Percentiles rank a stretch among this genome's conserved stretches.
phyloP scores from a whole-genome alignment of 2,797 vertebrate genomes.

The Stomatorhinus walkeri region DNA sequence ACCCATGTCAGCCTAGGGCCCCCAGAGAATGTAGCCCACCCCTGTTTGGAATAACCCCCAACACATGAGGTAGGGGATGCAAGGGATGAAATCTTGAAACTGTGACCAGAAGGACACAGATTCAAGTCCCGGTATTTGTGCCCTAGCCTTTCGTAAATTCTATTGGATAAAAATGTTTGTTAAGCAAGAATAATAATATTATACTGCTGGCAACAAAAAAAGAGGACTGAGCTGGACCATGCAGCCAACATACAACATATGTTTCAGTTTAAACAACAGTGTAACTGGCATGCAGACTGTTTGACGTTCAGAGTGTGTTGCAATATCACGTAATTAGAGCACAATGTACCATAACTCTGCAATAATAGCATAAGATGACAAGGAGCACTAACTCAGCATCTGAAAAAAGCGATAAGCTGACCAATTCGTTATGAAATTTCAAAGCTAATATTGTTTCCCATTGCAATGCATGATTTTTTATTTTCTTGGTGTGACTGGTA shows the following conservation, averaged over 20 bases:
- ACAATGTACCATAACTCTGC: slow-evolving; percentile 1
- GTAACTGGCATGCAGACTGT: neutral
- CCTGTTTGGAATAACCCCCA: neutral
- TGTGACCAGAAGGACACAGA: neutral
- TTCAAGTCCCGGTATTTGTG: neutral
- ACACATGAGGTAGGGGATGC: neutral
- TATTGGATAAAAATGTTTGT: neutral
- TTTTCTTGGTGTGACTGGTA: neutral
- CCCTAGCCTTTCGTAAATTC: neutral
- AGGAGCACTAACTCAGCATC: neutral
- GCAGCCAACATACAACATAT: neutral
- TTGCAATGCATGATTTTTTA: neutral
- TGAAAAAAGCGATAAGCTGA: neutral
- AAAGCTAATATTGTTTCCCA: neutral
- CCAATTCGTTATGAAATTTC: neutral
- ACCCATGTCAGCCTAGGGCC: neutral
- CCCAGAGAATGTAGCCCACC: neutral
- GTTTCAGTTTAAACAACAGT: slow-evolving; percentile 2
- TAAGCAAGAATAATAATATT: neutral
- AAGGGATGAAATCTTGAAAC: neutral
- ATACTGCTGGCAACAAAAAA: neutral
- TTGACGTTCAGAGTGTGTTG: neutral
- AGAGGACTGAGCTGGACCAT: neutral
- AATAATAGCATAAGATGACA: neutral
- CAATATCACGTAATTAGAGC: neutral